Evolutionary conservation across 2,113 vertebrate species (phyloP).

Genomic region (Podarcis raffonei): DNA sequence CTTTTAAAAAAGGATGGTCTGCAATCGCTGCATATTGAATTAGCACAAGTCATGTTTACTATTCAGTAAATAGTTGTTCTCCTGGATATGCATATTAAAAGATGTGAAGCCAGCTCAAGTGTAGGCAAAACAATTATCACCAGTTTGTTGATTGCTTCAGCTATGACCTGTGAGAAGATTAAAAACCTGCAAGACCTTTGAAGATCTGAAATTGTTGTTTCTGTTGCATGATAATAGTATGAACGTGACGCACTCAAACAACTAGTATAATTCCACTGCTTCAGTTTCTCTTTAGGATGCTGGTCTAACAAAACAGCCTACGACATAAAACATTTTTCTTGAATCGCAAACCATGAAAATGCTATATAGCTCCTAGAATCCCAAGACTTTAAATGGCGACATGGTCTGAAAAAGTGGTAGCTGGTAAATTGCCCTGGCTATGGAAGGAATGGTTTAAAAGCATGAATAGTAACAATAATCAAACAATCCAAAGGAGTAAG

Average conservation of each 20-base stretch:
- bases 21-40: neutral
- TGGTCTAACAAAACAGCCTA: neutral
- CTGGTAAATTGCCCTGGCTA: conserved; percentile 24
- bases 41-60: conserved; percentile 5
- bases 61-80: neutral
- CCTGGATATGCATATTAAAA: neutral
- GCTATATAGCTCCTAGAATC: rapidly evolving
- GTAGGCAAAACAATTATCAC: conserved; percentile 38
- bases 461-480: conserved; percentile 26
- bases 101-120: conserved; percentile 39
- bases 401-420: neutral
- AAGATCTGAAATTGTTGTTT: neutral
- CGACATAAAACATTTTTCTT: conserved; percentile 3
- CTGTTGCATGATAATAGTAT: conserved; percentile 11
- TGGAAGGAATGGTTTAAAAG: neutral
- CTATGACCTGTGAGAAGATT: conserved; percentile 19
- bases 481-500: conserved; percentile 30
- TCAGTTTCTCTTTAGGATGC: neutral
- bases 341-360: conserved; percentile 37
- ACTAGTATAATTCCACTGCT: neutral
- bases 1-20: neutral
- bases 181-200: conserved; percentile 20
- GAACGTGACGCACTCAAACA: rapidly evolving
- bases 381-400: neutral
- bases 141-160: conserved; percentile 31